Conservation (phyloP, 2,113 vertebrate genomes). For the Castor canadensis region DNA sequence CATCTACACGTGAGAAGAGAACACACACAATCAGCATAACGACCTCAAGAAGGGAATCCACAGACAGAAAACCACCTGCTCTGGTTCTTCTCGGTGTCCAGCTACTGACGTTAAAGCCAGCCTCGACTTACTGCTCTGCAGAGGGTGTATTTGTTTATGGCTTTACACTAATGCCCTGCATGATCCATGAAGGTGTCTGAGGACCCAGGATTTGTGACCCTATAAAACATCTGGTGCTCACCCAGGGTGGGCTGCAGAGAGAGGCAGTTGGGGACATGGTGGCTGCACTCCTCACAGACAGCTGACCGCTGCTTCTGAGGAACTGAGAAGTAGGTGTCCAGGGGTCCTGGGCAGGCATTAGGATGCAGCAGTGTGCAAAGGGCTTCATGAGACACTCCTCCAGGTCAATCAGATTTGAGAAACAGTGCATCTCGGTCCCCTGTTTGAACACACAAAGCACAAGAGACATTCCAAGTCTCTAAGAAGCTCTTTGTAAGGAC, state of each 20-base stretch:
- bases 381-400: neutral
- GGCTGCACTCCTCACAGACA: neutral
- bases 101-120: constrained; percentile 66
- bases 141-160: constrained; percentile 46
- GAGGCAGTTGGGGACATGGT: neutral
- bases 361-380: neutral
- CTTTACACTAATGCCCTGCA: too few species aligned
- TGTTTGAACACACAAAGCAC: neutral
- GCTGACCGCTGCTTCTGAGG: neutral
- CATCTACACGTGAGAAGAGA: constrained; percentile 58
- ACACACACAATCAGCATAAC: constrained; percentile 74
- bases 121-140: constrained; percentile 17
- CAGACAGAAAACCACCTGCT: constrained; percentile 71
- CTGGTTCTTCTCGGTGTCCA: constrained; percentile 68
- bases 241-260: too few species aligned
- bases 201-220: neutral
- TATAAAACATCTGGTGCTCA: neutral
- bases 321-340: neutral
- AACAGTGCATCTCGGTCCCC: neutral
- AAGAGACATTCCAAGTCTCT: neutral
- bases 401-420: neutral
- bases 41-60: constrained; percentile 68
- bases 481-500: neutral
- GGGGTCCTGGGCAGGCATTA: too few species aligned
- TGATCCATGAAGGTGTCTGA: constrained; percentile 43